Percentiles rank a stretch among this genome's conserved stretches.
Evolutionary conservation across 1,140 invertebrate genomes (phyloP).

Genomic region (Acromyrmex echinatior): DNA sequence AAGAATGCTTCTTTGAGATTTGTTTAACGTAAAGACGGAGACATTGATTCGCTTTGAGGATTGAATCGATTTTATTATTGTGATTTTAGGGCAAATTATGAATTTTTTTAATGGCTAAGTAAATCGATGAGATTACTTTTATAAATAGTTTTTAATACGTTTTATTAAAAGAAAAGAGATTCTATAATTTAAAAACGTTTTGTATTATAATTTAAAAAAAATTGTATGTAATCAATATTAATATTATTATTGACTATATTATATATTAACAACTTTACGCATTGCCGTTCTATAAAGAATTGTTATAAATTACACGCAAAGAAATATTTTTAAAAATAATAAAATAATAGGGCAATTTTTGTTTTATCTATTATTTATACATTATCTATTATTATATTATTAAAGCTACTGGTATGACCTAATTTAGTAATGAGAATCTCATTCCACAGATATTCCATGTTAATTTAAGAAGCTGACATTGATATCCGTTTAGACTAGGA

Average conservation of each 20-base stretch:
- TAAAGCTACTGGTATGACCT: neutral
- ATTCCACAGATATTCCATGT: neutral
- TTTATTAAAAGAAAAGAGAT: neutral
- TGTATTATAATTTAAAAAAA: neutral
- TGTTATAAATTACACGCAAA: neutral
- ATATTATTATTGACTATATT: neutral
- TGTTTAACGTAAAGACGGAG: neutral
- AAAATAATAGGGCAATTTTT: no score
- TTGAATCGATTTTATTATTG: neutral
- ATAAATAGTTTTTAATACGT: neutral
- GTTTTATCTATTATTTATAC: neutral
- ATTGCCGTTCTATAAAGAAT: neutral
- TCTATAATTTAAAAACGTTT: neutral
- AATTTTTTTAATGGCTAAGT: neutral
- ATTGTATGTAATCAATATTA: neutral
- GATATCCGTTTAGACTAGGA: neutral
- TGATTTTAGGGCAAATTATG: neutral
- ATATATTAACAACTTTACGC: neutral
- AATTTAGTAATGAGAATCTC: neutral
- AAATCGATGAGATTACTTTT: neutral
- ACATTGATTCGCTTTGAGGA: neutral
- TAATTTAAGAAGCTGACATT: slow-evolving; percentile 23
- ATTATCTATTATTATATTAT: slow-evolving; percentile 3
- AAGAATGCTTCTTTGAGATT: neutral
- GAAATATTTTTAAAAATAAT: no score